Evolutionary conservation across 2,888 invertebrate genomes (phyloP).

Genomic region (Boloria euphrosyne): DNA sequence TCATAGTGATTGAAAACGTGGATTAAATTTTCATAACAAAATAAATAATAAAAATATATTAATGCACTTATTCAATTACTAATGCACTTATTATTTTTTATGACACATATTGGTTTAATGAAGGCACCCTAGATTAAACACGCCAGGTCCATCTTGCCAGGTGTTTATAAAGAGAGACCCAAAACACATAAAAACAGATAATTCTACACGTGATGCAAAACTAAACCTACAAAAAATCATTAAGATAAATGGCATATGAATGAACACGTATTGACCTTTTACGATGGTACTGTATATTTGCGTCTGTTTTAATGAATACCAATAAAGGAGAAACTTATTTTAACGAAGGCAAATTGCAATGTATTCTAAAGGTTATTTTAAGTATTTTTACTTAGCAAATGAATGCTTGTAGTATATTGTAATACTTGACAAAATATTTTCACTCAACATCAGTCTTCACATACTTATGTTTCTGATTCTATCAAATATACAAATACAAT

Average conservation of each 20-base stretch:
- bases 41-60: no score
- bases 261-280: slow-evolving; percentile 37
- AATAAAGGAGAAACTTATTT: slow-evolving; percentile 38
- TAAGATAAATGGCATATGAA: slow-evolving; percentile 37
- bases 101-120: slow-evolving; percentile 2
- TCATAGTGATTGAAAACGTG: no score
- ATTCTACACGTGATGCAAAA: slow-evolving; percentile 13
- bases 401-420: not conserved
- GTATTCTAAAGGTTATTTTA: slow-evolving; percentile 22
- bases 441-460: no score
- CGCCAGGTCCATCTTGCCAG: not conserved
- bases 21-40: no score
- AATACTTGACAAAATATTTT: not conserved
- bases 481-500: no score
- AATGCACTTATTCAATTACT: no score
- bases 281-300: slow-evolving; percentile 34
- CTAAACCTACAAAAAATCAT: slow-evolving; percentile 19
- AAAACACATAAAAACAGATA: slow-evolving; percentile 7
- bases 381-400: slow-evolving; percentile 4
- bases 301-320: slow-evolving; percentile 40
- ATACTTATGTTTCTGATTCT: no score
- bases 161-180: slow-evolving; percentile 8
- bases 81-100: no score
- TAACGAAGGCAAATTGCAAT: slow-evolving; percentile 33
- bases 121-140: not conserved